phyloP scores from a whole-genome alignment of 1,140 invertebrate species.

The Hypsibius dujardini region DNA sequence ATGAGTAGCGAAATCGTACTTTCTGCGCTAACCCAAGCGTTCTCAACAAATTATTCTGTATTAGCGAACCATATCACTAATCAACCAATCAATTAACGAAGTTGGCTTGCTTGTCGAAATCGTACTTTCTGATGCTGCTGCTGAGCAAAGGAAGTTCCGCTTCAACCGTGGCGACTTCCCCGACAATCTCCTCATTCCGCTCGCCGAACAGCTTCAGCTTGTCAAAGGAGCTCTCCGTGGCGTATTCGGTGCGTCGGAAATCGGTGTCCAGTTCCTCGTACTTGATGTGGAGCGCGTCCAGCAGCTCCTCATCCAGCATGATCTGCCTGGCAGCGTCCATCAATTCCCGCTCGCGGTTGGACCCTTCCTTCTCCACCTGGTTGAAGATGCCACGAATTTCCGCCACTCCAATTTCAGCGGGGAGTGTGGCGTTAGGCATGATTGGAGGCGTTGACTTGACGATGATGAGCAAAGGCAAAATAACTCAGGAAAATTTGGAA shows the following conservation, averaged over 20 bases:
- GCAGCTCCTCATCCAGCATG: not conserved
- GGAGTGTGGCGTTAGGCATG: not conserved
- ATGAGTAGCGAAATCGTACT: no score
- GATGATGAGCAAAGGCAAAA: no score
- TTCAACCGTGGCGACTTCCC: not conserved
- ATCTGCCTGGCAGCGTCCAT: not conserved
- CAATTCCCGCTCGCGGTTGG: not conserved
- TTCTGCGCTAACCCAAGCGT: no score
- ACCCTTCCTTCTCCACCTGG: not conserved
- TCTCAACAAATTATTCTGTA: no score
- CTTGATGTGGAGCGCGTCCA: not conserved
- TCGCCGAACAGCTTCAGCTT: not conserved
- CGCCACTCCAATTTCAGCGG: not conserved
- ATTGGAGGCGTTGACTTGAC: no score
- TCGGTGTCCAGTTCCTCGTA: constrained; percentile 4
- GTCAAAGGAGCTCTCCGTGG: not conserved
- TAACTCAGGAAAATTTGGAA: no score
- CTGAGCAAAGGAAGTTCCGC: not conserved
- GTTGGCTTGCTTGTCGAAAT: not conserved
- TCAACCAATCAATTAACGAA: no score
- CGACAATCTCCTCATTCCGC: not conserved
- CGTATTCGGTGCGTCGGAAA: not conserved
- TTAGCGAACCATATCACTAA: no score
- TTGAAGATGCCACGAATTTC: constrained; percentile 1
- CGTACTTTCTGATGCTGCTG: not conserved